Percentiles rank a stretch among this genome's conserved stretches.
phyloP scores from a whole-genome alignment of 2,113 vertebrate species.

The Nanorana parkeri region DNA sequence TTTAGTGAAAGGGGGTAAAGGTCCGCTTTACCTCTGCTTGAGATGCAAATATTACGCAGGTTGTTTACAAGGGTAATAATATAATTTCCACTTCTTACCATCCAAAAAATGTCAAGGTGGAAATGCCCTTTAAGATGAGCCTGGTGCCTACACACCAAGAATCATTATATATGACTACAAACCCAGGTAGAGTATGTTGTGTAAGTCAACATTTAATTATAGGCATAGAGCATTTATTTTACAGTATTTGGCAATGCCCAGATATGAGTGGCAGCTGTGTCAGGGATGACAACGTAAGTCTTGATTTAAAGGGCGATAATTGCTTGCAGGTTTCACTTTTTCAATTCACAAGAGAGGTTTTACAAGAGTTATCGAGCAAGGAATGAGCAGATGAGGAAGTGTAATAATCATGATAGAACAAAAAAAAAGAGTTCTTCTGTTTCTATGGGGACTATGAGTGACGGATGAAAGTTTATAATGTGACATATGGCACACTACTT shows the following conservation, averaged over 20 bases:
- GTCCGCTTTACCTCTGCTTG: no score
- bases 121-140: no score
- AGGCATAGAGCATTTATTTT: neutral
- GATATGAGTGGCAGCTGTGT: slow-evolving; percentile 30
- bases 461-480: slow-evolving; percentile 14
- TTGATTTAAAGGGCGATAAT: slow-evolving; percentile 36
- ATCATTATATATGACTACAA: no score
- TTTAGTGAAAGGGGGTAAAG: no score
- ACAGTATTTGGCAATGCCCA: neutral
- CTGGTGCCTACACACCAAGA: no score
- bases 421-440: neutral
- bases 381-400: slow-evolving; percentile 30
- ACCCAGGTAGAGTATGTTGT: neutral
- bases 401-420: slow-evolving; percentile 15
- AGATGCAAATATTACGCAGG: no score
- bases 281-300: slow-evolving; percentile 12
- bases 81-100: no score
- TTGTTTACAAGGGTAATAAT: no score
- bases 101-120: no score
- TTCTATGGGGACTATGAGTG: neutral
- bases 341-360: slow-evolving; percentile 16
- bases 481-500: slow-evolving; percentile 13
- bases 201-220: slow-evolving; percentile 6
- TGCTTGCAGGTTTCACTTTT: slow-evolving; percentile 20
- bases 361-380: slow-evolving; percentile 29